Conservation (phyloP, 2,888 invertebrate species). For the Amblyjoppa proteus region DNA sequence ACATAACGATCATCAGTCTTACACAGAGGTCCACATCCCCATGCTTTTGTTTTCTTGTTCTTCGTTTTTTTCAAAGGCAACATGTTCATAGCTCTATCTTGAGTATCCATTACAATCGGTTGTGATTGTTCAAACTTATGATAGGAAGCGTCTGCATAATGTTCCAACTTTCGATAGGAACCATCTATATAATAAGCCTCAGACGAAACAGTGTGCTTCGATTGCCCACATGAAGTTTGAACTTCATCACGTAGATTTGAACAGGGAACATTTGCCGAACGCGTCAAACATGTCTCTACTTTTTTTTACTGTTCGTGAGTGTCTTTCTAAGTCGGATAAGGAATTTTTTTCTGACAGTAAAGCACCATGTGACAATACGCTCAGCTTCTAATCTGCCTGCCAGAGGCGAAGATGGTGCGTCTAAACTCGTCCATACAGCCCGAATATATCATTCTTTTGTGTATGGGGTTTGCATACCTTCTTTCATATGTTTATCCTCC, state of each 20-base stretch:
- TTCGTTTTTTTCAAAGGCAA: slow-evolving; percentile 19
- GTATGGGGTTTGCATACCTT: not conserved
- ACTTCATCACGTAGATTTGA: slow-evolving; percentile 5
- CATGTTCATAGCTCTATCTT: slow-evolving; percentile 6
- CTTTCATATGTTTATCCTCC: not conserved
- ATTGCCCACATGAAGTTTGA: slow-evolving; percentile 2
- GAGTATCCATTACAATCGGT: slow-evolving; percentile 17
- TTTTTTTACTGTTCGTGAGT: slow-evolving; percentile 3
- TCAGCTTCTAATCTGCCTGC: slow-evolving; percentile 20
- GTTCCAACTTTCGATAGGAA: slow-evolving; percentile 1
- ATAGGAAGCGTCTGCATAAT: slow-evolving; percentile 17
- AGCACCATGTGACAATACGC: slow-evolving; percentile 15
- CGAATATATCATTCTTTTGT: not conserved
- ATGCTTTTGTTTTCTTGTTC: not conserved
- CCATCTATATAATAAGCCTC: slow-evolving; percentile 6
- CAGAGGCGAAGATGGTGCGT: not conserved
- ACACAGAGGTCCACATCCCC: slow-evolving; percentile 27
- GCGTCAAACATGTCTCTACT: slow-evolving; percentile 8
- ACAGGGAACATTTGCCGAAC: not conserved
- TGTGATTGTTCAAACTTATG: not conserved
- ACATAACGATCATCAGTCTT: slow-evolving; percentile 9
- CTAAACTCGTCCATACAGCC: slow-evolving; percentile 11
- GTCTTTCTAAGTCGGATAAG: not conserved
- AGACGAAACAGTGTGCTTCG: slow-evolving; percentile 3
- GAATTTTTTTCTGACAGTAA: not conserved